Percentiles rank a stretch among this genome's conserved stretches.
These are phyloP conservation scores for Prorops nasuta DNA, from an alignment of 1,140 invertebrate species.

Conservation along the genomic window DNA sequence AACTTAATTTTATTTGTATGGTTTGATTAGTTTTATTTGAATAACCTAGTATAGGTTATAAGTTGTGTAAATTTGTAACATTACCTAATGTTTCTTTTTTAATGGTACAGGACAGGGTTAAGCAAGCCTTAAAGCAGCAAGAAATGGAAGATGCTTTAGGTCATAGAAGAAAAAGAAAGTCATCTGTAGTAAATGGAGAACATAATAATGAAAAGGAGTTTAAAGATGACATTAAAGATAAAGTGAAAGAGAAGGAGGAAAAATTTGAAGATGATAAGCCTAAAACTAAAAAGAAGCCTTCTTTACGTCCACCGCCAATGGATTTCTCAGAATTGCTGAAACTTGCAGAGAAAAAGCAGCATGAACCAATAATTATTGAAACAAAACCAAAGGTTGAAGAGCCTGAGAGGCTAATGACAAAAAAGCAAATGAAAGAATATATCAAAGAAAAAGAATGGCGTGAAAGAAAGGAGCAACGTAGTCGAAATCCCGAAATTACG, in stretches of 20 bases:
- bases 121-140: constrained; percentile 70
- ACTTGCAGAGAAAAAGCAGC: constrained; percentile 79
- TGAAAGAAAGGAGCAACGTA: constrained; percentile 54
- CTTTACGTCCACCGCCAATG: constrained; percentile 66
- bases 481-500: constrained; percentile 3
- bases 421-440: constrained; percentile 74
- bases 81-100: not conserved
- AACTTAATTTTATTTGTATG: too few relatives aligned
- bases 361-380: constrained; percentile 69
- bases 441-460: constrained; percentile 60
- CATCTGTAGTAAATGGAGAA: constrained; percentile 15
- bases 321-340: constrained; percentile 74
- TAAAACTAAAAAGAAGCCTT: constrained; percentile 62
- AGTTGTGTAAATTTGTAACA: not conserved
- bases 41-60: not conserved
- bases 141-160: constrained; percentile 70
- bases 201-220: constrained; percentile 21
- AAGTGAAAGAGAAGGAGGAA: constrained; percentile 31
- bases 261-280: constrained; percentile 45
- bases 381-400: constrained; percentile 64
- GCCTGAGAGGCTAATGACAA: constrained; percentile 71
- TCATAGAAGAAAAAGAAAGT: constrained; percentile 66
- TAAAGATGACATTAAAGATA: constrained; percentile 13
- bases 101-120: constrained; percentile 64
- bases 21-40: not conserved